These are phyloP conservation scores for Calliopum simillimum DNA, from an alignment of 2,888 invertebrate species.

Conservation along the genomic window DNA sequence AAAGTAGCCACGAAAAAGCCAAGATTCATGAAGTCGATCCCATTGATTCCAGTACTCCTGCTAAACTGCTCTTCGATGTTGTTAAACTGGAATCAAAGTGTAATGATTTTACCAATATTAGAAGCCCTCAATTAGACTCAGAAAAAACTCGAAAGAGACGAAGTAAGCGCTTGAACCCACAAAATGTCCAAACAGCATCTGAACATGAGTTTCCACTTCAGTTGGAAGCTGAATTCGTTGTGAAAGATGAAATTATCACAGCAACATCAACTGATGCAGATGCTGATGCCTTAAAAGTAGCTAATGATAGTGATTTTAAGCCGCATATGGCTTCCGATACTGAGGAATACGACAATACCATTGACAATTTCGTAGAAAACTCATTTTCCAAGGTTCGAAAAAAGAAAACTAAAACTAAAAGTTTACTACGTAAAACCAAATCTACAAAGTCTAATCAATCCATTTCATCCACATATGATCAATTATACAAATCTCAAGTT, in stretches of 20 bases:
- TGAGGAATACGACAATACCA: background rate
- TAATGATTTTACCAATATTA: background rate
- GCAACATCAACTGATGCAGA: background rate
- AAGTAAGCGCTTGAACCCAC: conserved; percentile 7
- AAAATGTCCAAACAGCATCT: background rate
- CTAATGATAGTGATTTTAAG: background rate
- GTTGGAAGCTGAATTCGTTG: background rate
- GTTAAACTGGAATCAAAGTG: background rate
- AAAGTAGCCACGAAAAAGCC: conserved; percentile 33
- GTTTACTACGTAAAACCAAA: too few relatives aligned
- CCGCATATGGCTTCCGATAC: background rate
- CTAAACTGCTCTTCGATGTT: background rate
- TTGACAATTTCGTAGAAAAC: background rate
- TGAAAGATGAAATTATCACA: background rate
- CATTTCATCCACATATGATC: conserved; percentile 40
- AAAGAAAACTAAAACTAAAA: too few relatives aligned
- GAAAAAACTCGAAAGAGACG: background rate
- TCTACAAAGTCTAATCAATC: background rate
- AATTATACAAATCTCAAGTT: conserved; percentile 4
- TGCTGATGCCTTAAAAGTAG: background rate
- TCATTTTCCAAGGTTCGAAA: too few relatives aligned
- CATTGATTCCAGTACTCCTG: background rate
- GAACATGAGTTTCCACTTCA: background rate
- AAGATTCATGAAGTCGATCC: background rate
- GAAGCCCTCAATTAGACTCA: too few relatives aligned